Percentiles rank a stretch among this genome's conserved stretches.
phyloP scores from a whole-genome alignment of 2,888 invertebrate species.

The Lasiommata megera region DNA sequence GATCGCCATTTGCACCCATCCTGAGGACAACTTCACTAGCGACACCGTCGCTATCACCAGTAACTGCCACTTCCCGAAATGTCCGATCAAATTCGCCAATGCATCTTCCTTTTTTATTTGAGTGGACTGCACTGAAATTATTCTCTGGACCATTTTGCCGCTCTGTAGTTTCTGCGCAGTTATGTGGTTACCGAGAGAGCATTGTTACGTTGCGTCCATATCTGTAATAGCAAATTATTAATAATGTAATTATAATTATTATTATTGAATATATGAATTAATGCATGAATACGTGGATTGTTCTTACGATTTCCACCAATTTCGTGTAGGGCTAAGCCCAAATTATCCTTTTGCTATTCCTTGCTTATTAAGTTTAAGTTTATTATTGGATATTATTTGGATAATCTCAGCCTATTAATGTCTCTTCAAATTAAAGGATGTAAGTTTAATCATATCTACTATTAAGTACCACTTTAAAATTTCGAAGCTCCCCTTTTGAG shows the following conservation, averaged over 20 bases:
- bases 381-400: no score
- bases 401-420: no score
- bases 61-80: conserved; percentile 87
- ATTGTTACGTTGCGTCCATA: conserved; percentile 3
- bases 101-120: conserved; percentile 51
- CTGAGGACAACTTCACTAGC: conserved; percentile 87
- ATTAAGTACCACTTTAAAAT: no score
- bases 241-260: not conserved
- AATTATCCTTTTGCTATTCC: no score
- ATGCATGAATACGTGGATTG: no score
- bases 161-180: not conserved
- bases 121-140: conserved; percentile 37
- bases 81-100: conserved; percentile 58
- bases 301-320: no score
- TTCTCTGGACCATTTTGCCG: conserved; percentile 53
- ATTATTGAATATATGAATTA: not conserved
- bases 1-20: conserved; percentile 89
- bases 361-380: no score
- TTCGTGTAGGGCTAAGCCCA: no score
- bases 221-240: conserved; percentile 11
- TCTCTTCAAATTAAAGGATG: no score
- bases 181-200: not conserved
- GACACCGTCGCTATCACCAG: conserved; percentile 84
- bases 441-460: no score
- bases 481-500: no score